These are phyloP conservation scores for Ibidorhyncha struthersii DNA, from an alignment of 2,113 vertebrate species.

Conservation along the genomic window DNA sequence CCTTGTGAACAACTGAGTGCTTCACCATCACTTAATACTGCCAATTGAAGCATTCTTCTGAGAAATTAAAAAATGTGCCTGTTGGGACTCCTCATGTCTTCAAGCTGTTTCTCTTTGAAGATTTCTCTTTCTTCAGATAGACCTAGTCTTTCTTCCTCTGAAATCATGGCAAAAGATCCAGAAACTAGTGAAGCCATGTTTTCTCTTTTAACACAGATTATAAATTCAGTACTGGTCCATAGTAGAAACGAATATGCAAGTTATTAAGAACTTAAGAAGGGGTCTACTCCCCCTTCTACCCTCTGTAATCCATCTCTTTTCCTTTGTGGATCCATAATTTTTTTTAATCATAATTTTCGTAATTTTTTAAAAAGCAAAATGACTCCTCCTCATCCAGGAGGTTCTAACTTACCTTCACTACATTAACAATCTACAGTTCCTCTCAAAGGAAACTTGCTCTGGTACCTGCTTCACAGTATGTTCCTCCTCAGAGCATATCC, in stretches of 20 bases:
- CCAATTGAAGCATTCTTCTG: background rate
- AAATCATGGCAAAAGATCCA: background rate
- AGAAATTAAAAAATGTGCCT: background rate
- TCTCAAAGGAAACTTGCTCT: background rate
- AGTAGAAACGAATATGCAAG: background rate
- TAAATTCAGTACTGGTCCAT: no score
- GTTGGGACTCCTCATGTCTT: background rate
- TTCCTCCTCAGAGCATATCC: background rate
- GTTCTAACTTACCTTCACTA: background rate
- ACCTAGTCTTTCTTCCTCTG: background rate
- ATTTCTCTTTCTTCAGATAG: background rate
- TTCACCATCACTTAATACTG: background rate
- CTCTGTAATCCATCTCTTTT: background rate
- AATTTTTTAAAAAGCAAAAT: background rate
- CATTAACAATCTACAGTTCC: background rate
- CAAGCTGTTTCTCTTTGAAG: background rate
- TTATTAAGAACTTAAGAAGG: background rate
- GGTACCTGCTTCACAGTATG: background rate
- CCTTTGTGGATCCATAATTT: accelerated
- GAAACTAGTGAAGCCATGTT: background rate
- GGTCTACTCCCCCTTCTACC: background rate
- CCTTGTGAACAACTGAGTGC: background rate
- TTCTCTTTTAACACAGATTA: no score
- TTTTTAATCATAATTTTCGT: background rate
- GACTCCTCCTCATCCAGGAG: accelerated